Percentiles rank a stretch among this genome's conserved stretches.
Evolutionary conservation across 2,888 invertebrate genomes (phyloP).

Genomic region (Trimorus sp.): DNA sequence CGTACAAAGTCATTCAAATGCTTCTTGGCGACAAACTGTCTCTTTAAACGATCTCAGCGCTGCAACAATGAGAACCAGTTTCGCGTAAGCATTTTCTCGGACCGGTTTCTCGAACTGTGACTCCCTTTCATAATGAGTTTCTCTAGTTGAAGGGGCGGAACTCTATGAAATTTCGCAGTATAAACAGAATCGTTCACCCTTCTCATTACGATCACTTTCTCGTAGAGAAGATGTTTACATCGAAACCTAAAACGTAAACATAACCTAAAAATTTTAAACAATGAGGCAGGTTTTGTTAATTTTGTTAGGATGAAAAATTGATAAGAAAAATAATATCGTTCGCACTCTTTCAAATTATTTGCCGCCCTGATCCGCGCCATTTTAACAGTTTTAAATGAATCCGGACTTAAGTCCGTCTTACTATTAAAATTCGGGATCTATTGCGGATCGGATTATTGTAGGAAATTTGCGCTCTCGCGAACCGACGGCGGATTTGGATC

Average conservation of each 20-base stretch:
- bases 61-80: slow-evolving; percentile 3
- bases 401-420: too few relatives aligned
- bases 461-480: too few relatives aligned
- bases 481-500: too few relatives aligned
- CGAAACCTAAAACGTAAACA: background rate
- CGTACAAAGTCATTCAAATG: background rate
- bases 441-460: too few relatives aligned
- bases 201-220: background rate
- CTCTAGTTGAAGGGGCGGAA: background rate
- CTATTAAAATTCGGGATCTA: too few relatives aligned
- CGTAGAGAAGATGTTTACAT: background rate
- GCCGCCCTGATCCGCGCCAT: too few relatives aligned
- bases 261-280: too few relatives aligned
- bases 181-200: background rate
- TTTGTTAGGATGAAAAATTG: too few relatives aligned
- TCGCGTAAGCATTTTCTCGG: background rate
- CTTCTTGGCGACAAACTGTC: slow-evolving; percentile 1
- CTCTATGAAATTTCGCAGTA: background rate
- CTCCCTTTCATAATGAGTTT: background rate
- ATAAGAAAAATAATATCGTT: too few relatives aligned
- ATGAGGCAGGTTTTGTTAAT: too few relatives aligned
- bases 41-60: background rate
- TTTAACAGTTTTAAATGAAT: too few relatives aligned
- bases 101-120: background rate
- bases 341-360: too few relatives aligned